These are phyloP conservation scores for Tiliacea citrago DNA, from an alignment of 2,888 invertebrate genomes.

Conservation along the genomic window DNA sequence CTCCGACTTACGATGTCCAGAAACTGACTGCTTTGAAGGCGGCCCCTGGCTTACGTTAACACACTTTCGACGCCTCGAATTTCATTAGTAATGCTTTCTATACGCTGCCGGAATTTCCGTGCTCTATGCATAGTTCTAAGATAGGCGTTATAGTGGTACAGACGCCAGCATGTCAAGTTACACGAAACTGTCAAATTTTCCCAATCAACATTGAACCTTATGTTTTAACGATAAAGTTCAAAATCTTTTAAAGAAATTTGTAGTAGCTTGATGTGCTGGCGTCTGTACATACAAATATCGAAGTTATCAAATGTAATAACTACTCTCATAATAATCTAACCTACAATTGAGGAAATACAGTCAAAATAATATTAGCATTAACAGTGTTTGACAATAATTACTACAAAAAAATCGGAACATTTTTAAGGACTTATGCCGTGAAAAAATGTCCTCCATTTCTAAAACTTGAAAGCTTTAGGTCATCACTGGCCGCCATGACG, in stretches of 20 bases:
- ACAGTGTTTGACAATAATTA: slow-evolving; percentile 49
- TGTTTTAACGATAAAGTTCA: too few relatives aligned
- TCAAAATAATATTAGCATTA: slow-evolving; percentile 9
- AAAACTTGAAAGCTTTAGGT: not conserved
- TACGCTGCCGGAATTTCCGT: not conserved
- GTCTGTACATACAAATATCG: too few relatives aligned
- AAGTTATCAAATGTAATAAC: slow-evolving; percentile 25
- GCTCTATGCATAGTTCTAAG: slow-evolving; percentile 34
- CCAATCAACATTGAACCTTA: too few relatives aligned
- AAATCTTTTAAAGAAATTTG: too few relatives aligned
- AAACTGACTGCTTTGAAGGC: not conserved
- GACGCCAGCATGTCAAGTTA: too few relatives aligned
- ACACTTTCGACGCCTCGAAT: not conserved
- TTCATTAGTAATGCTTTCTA: not conserved
- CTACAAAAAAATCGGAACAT: not conserved
- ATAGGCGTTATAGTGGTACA: slow-evolving; percentile 24
- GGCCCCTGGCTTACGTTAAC: not conserved
- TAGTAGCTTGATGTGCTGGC: too few relatives aligned
- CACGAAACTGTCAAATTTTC: too few relatives aligned
- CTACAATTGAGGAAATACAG: not conserved
- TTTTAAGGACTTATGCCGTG: too few relatives aligned
- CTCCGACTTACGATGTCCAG: not conserved
- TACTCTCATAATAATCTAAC: slow-evolving; percentile 21
- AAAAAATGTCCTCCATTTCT: not conserved
- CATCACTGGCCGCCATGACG: not conserved